Conservation (phyloP, 2,113 vertebrate species). For the Sclerurus mexicanus region DNA sequence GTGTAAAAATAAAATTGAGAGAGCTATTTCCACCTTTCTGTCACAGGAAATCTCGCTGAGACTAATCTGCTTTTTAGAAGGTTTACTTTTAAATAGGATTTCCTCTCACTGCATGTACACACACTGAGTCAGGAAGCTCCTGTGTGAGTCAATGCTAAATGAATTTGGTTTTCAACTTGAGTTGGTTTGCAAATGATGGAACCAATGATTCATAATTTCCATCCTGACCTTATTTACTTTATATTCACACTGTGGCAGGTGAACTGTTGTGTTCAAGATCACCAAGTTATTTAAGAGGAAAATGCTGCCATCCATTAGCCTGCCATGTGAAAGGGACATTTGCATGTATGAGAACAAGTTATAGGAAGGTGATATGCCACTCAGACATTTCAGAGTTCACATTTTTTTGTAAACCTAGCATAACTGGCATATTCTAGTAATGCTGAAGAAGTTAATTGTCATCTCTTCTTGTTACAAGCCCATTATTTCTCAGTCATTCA, state of each 20-base stretch:
- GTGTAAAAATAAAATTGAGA: background rate
- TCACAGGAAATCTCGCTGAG: conserved; percentile 9
- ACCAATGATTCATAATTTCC: conserved; percentile 74
- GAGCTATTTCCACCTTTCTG: background rate
- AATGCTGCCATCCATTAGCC: background rate
- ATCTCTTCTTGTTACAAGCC: background rate
- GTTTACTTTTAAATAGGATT: conserved; percentile 65
- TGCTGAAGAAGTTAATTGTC: background rate
- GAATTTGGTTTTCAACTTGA: conserved; percentile 68
- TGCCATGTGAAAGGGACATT: background rate
- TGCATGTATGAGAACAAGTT: background rate
- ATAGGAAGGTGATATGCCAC: background rate
- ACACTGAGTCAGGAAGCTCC: conserved; percentile 64
- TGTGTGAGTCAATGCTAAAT: conserved; percentile 68
- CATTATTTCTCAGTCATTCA: background rate
- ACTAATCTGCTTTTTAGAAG: conserved; percentile 48
- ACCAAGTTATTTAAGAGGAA: background rate
- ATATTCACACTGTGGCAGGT: conserved; percentile 8
- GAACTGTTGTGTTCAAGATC: conserved; percentile 5
- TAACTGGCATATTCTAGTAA: background rate
- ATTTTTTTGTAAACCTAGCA: background rate
- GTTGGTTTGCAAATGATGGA: conserved; percentile 40
- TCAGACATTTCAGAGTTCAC: background rate
- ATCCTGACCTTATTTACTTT: conserved; percentile 54
- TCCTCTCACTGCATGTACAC: conserved; percentile 39